Evolutionary conservation across 1,140 invertebrate genomes (phyloP), one percentile per base, ranked within the genome.

Genomic region (Arion vulgaris): DNA sequence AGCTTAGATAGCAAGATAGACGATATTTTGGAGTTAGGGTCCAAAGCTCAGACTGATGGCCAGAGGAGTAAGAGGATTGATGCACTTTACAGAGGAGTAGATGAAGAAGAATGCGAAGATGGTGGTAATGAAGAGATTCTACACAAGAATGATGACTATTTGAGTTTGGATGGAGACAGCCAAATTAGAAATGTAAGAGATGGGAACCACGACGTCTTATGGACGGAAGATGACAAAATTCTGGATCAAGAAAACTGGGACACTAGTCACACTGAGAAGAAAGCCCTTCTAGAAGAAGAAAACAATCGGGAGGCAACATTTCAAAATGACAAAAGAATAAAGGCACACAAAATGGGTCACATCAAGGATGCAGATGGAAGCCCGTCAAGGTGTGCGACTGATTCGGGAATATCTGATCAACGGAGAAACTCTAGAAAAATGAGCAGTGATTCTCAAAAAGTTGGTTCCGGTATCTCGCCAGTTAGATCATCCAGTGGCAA

Each of bases 1-100:
- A 91, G 90, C 34, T 83, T 92, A 0, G 91, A 92, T 83, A 91
- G 91, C 28, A 92, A 92, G 80, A 90, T 92, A 39, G 91, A 92
- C 53, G 90, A 92, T 73, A 92, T 92, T 51, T 86, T 92, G 2
- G 90, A 92, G 78, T 83, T 82, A 17, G 86, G 87, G 28, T 83
- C 85, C 26, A 74, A 72, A 39, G n/a, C 49, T 0, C 36, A 41
- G 68, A 53, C 49, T 77, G 53, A 49, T 34, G 53, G 45, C n/a
- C 69, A 82, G 62, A 49, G 34, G 39, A 62, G 82, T 15, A 57
- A 72, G 13, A 68, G 78, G 17, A 28, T 32, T n/a, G 71, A 62
- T 28, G 81, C 34, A 36, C 51, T 57, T 36, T 49, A 72, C 57
- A 49, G 71, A 73, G 53, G 72, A 23, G 68, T 83, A 49, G 41